Conservation (phyloP, 2,113 vertebrate genomes). For the Gymnobelideus leadbeateri region DNA sequence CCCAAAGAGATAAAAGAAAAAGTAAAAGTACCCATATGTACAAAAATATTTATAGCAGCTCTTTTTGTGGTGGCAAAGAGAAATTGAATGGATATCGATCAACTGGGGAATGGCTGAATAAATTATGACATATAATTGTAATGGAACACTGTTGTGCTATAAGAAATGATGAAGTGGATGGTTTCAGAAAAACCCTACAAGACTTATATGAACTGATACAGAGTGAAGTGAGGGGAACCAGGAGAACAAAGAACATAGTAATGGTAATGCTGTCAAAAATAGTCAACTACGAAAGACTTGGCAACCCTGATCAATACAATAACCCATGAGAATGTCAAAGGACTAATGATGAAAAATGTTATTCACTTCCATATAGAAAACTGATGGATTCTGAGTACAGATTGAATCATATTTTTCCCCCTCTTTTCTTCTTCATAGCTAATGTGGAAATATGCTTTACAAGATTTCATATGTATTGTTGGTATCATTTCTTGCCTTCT, state of each 20-base stretch:
- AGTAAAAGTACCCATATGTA: background rate
- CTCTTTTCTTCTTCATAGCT: background rate
- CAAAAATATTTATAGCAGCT: background rate
- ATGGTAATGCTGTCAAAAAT: background rate
- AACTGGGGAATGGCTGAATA: background rate
- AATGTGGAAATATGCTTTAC: background rate
- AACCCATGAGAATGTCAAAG: background rate
- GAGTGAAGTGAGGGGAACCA: background rate
- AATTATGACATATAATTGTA: background rate
- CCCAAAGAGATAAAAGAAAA: background rate
- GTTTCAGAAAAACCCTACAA: background rate
- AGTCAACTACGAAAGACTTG: background rate
- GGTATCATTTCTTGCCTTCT: background rate
- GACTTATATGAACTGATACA: background rate
- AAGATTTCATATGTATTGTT: background rate
- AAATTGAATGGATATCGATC: background rate
- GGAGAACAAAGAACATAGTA: background rate
- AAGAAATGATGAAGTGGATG: background rate
- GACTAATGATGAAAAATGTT: background rate
- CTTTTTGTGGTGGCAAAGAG: background rate
- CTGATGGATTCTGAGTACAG: background rate
- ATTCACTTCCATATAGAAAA: background rate
- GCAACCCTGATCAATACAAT: background rate
- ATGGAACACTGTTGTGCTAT: background rate
- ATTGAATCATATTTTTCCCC: background rate